These are phyloP conservation scores for Loriculus beryllinus DNA, from an alignment of 2,797 vertebrate genomes.

Conservation along the genomic window DNA sequence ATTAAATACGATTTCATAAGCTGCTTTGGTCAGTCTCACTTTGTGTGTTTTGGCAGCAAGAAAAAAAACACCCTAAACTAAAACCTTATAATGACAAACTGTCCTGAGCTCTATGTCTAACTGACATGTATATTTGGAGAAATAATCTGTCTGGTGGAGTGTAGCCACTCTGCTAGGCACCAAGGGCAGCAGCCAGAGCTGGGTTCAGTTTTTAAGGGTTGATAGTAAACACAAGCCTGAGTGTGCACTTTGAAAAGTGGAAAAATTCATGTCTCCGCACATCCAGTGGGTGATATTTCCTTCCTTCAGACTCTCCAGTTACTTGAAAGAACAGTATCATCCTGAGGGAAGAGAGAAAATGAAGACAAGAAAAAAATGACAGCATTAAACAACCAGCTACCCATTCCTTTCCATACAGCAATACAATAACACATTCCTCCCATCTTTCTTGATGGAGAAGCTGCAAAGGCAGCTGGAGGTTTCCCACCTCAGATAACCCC, in stretches of 20 bases:
- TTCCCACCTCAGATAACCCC: background rate
- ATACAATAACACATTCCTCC: background rate
- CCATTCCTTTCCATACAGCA: background rate
- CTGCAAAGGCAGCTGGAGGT: background rate
- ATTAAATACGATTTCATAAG: background rate
- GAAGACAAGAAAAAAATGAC: background rate
- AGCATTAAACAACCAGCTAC: background rate
- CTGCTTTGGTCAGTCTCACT: background rate
- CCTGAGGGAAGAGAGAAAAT: background rate
- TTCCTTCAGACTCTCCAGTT: background rate
- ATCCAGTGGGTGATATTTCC: background rate
- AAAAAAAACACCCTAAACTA: background rate
- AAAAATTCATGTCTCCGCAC: background rate
- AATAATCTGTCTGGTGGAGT: background rate
- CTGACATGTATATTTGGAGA: background rate
- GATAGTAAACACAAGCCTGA: background rate
- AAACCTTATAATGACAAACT: background rate
- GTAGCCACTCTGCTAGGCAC: background rate
- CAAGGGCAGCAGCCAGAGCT: background rate
- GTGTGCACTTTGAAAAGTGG: background rate
- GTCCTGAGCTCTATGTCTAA: background rate
- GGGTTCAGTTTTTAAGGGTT: background rate
- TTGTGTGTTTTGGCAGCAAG: background rate
- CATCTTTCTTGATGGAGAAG: background rate
- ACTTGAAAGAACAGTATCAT: background rate